A percentile compares a stretch with the other conserved stretches of the same genome.
Evolutionary conservation across 2,888 invertebrate genomes (phyloP).

Genomic region (Drosophila ustulata): DNA sequence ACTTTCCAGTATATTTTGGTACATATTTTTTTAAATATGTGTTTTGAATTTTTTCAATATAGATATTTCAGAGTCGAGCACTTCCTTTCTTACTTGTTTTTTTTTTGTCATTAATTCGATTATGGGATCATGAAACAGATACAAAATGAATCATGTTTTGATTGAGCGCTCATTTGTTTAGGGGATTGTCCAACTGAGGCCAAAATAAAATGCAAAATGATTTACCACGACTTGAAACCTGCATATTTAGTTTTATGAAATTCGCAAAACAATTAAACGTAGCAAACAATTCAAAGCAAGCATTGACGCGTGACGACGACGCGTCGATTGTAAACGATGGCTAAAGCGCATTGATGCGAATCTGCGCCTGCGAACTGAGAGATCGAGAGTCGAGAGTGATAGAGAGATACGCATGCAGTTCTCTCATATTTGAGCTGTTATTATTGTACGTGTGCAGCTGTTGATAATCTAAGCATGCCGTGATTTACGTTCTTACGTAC

Average conservation of each 20-base stretch:
- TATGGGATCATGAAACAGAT: not conserved
- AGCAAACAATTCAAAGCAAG: conserved; percentile 14
- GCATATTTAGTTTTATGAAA: conserved; percentile 29
- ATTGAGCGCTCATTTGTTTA: conserved; percentile 6
- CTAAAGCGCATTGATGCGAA: conserved; percentile 53
- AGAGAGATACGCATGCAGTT: not conserved
- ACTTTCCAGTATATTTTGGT: too few species aligned
- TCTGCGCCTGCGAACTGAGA: conserved; percentile 8
- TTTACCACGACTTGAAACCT: not conserved
- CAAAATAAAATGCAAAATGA: conserved; percentile 8
- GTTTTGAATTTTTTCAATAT: too few species aligned
- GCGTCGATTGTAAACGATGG: conserved; percentile 16
- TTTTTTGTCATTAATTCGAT: too few species aligned
- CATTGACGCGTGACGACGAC: conserved; percentile 54
- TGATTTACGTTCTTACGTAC: conserved; percentile 41
- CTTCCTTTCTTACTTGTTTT: not conserved
- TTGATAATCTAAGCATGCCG: conserved; percentile 42
- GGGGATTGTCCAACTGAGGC: conserved; percentile 9
- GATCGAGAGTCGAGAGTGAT: not conserved
- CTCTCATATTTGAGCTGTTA: conserved; percentile 13
- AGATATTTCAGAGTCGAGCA: too few species aligned
- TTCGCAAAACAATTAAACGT: conserved; percentile 45
- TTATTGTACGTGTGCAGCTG: conserved; percentile 46
- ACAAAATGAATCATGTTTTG: conserved; percentile 29
- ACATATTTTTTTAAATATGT: too few species aligned